Conservation (phyloP, 2,888 invertebrate genomes). For the Hirtodrosophila duncani region DNA sequence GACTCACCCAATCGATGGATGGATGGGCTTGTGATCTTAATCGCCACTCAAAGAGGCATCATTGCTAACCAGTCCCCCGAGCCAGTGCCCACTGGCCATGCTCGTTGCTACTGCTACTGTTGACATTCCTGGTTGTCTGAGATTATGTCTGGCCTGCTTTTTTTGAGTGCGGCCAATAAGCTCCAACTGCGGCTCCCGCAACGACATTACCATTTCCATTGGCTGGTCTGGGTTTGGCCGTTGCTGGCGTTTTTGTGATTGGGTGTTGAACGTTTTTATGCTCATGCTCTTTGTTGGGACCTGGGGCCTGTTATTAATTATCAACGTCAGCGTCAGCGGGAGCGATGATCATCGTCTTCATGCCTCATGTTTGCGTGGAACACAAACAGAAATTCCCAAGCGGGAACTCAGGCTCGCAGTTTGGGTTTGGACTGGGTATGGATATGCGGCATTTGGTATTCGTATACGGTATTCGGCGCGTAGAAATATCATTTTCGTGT, state of each 20-base stretch:
- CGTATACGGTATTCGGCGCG: slow-evolving; percentile 45
- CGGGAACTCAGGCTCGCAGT: neutral
- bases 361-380: slow-evolving; percentile 21
- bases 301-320: slow-evolving; percentile 58
- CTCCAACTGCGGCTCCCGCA: slow-evolving; percentile 25
- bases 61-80: slow-evolving; percentile 1
- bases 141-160: slow-evolving; percentile 71
- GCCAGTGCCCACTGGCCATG: neutral
- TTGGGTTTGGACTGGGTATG: slow-evolving; percentile 17
- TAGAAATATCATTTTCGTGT: slow-evolving; percentile 64
- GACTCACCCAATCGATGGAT: slow-evolving; percentile 8
- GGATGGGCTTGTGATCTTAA: slow-evolving; percentile 52
- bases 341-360: slow-evolving; percentile 41
- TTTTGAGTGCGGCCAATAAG: slow-evolving; percentile 38
- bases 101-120: slow-evolving; percentile 27
- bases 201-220: slow-evolving; percentile 59
- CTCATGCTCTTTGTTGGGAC: slow-evolving; percentile 40
- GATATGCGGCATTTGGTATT: slow-evolving; percentile 51
- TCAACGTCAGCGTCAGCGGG: slow-evolving; percentile 51
- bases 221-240: slow-evolving; percentile 41
- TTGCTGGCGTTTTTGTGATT: slow-evolving; percentile 46
- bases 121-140: slow-evolving; percentile 71
- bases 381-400: slow-evolving; percentile 54
- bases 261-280: slow-evolving; percentile 60
- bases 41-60: slow-evolving; percentile 10